Base-by-base conservation (phyloP, 2,888 invertebrate species). In the Caenorhabditis becei region DNA sequence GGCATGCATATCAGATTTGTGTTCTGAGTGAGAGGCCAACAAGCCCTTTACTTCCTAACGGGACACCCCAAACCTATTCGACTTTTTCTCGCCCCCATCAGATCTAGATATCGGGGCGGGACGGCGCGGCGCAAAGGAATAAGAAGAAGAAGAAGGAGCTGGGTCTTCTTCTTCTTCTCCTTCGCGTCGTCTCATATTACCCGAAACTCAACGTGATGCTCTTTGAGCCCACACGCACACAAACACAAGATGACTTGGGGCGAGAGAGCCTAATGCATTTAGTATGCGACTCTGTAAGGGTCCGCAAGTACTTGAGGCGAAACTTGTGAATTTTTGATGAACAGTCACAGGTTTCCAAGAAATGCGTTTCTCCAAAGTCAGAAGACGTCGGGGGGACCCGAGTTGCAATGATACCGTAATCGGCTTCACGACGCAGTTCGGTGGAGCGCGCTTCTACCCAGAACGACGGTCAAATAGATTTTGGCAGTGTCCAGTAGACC, bases 201-300 rank as follows among this genome's bases (percentile, higher is more conserved):
- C 63, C 69, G 67, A 77, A 77, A 77, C 69, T 77, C 77, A 77
- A 77, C 75, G 75, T 67, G 75, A 77, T 74, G 74, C 72, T 74
- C 74, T 74, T 74, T 74, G 74, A 74, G 74, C 65, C 72, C 59
- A 59, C 56, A 70, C 63, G 20, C 51, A 51, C 28, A 66, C 53
- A 61, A 23, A 44, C 54, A 70, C 51, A 71, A 56, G 71, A 71
- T 71, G 71, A 71, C 71, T 71, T 71, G 71, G 37, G 20, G 51
- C 49, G 65, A 49, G 20, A 51, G 59, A 74, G 56, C 74, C 74
- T 74, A 74, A 74, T 74, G 74, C 74, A 74, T 74, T 74, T 74
- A 74, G 74, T 74, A 74, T 74, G 74, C 74, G 65, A 65, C 65
- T 74, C 65, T 18, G 24, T 65, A 44, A 53, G 61, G 54, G 56